These are phyloP conservation scores for Psophia crepitans DNA, from an alignment of 2,113 vertebrate species.

Conservation along the genomic window DNA sequence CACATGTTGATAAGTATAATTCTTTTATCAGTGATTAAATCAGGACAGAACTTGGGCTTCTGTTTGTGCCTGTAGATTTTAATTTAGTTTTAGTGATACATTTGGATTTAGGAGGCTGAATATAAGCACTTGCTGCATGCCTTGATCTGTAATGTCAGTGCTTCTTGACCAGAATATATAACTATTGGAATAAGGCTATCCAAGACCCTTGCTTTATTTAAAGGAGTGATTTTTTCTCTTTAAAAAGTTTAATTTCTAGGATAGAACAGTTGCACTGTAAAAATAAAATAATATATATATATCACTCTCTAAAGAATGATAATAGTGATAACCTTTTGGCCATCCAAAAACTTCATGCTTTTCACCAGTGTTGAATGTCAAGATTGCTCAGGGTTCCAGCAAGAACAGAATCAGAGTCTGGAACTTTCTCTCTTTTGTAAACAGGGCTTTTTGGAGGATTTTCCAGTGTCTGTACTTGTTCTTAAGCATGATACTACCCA, in stretches of 20 bases:
- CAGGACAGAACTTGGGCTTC: background rate
- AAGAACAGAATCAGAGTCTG: background rate
- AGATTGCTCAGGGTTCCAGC: background rate
- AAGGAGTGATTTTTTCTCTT: background rate
- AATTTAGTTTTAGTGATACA: background rate
- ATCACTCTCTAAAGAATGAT: background rate
- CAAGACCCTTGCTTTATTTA: background rate
- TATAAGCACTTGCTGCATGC: background rate
- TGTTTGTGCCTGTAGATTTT: background rate
- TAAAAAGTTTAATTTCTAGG: background rate
- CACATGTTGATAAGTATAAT: background rate
- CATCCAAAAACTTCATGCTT: background rate
- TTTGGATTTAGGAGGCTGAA: background rate
- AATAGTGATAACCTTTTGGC: background rate
- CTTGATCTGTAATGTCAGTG: background rate
- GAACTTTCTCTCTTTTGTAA: background rate
- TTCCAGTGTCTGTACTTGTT: background rate
- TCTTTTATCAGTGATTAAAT: background rate
- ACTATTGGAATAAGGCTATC: background rate
- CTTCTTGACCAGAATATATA: background rate
- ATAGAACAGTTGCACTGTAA: background rate
- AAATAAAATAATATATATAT: too few species aligned
- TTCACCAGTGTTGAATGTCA: background rate
- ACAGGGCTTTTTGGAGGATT: background rate
- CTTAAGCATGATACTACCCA: background rate